Evolutionary conservation across 2,797 vertebrate genomes (phyloP), one percentile per base, ranked within the genome.

Genomic region (Taeniopygia guttata): DNA sequence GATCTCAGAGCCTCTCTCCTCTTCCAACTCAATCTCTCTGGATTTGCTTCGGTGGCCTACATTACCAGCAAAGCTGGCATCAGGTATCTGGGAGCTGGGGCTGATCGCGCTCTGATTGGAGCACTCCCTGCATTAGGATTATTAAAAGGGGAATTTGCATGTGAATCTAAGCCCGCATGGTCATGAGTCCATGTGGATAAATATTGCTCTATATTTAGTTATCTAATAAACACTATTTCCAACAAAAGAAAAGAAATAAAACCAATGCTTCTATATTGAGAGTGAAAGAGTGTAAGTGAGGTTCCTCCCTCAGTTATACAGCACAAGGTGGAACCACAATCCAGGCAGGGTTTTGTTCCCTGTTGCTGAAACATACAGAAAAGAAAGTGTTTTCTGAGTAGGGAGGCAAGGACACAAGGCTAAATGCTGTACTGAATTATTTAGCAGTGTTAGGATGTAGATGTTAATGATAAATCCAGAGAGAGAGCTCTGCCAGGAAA

Each of bases 391-490:
- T 85, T 96, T 96, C 92, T 96, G 92, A 87, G 86, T 96, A 89
- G 93, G 88, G 90, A 97, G 90, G 72, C 94, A 97, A 96, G 91
- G 95, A 95, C 91, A 89, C 83, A 85, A 91, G 93, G 93, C 97
- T 98, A 97, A 98, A 97, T 94, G 95, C 93, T 94, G 92, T 83
- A 62, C 95, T 98, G 98, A 98, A 98, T 98, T 97, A 98, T 98
- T 98, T 98, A 98, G 91, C 91, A 95, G 92, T 11, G 70, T 94
- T 95, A 97, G 96, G 96, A 96, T 97, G 95, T 97, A 94, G 96
- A 97, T 94, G 94, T 94, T 97, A 98, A 98, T 97, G 97, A 98
- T 97, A 97, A 97, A 98, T 94, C 95, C 93, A 74, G 89, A 94
- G 90, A 94, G 91, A 82, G 92, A 69, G 49, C 89, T 91, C 94